These are phyloP conservation scores for Ceyx margarethae DNA, from an alignment of 2,113 vertebrate species.

Conservation along the genomic window DNA sequence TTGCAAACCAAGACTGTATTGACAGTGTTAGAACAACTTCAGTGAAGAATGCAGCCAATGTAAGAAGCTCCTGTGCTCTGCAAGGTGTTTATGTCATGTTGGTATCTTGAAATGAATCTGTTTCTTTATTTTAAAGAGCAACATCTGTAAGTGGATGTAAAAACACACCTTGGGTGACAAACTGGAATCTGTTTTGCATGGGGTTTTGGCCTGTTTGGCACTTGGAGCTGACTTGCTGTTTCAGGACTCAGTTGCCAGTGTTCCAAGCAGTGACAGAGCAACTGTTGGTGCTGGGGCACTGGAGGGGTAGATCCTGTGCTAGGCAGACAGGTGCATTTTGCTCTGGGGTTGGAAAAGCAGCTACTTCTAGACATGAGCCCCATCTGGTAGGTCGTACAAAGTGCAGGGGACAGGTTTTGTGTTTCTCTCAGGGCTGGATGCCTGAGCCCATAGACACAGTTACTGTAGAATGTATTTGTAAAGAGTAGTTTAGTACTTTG, in stretches of 20 bases:
- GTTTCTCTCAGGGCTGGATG: slow-evolving; percentile 55
- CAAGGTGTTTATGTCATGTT: slow-evolving; percentile 40
- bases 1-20: slow-evolving; percentile 48
- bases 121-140: slow-evolving; percentile 35
- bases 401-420: not conserved
- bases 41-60: slow-evolving; percentile 41
- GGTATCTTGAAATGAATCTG: slow-evolving; percentile 46
- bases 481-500: slow-evolving; percentile 37
- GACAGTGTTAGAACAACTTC: slow-evolving; percentile 43
- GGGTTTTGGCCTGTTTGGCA: not conserved
- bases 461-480: slow-evolving; percentile 66
- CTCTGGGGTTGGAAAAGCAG: not conserved
- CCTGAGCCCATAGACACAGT: slow-evolving; percentile 52
- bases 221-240: not conserved
- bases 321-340: not conserved
- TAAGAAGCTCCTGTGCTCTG: slow-evolving; percentile 56
- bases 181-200: slow-evolving; percentile 14
- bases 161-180: not conserved
- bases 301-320: not conserved
- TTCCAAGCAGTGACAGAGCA: not conserved
- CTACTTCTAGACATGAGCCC: not conserved
- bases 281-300: rapidly evolving
- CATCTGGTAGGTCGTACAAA: slow-evolving; percentile 1
- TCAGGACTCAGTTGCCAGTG: not conserved
- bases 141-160: slow-evolving; percentile 3